Evolutionary conservation across 2,113 vertebrate genomes (phyloP), one percentile per base, ranked within the genome.

Genomic region (Puntigrus tetrazona): DNA sequence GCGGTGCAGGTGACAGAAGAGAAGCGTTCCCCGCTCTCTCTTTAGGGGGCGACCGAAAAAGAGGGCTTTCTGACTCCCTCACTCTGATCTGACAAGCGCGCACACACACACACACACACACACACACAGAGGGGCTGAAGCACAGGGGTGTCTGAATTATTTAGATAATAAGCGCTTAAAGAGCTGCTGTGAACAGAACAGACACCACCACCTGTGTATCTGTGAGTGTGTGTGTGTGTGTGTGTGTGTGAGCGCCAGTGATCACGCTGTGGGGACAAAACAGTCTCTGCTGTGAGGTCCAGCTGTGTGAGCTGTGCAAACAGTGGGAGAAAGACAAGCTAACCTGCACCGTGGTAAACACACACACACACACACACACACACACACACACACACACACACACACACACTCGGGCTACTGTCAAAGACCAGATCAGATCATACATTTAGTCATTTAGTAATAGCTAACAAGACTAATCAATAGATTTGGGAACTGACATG

Each of bases 291-390:
- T 81, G 83, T 82, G 57, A 77, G 77, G 63, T 86, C 84, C 87
- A 86, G 85, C 87, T 84, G 87, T 25, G 87, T 81, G 80, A 83
- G 73, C 74, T 75, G 47, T 76, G 81, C 50, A 70, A 78, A 83
- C 81, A 69, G 77, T 81, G 34, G 76, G 87, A 79, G 81, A 57
- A 45, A 80, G 76, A 83, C 67, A 83, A 85, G 80, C 9, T 31
- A 78, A 78, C 74, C 75, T 34, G 77, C 61, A 79, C 57, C 1
- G 8, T 38, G 47, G 41, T 43, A 27, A 14, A 22, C 61, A 31
- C 29, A 55, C 81, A 83, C 81, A 47, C 18, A 38, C 67, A 65
- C 14, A 41, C 34, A n/a, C n/a, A n/a, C n/a, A n/a, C n/a, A n/a
- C 20, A 63, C 22, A 20, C 59, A 55, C 55, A 52, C 81, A 82